Evolutionary conservation across 2,888 invertebrate genomes (phyloP), one percentile per base, ranked within the genome.

Genomic region (Drosophila paramelanica): DNA sequence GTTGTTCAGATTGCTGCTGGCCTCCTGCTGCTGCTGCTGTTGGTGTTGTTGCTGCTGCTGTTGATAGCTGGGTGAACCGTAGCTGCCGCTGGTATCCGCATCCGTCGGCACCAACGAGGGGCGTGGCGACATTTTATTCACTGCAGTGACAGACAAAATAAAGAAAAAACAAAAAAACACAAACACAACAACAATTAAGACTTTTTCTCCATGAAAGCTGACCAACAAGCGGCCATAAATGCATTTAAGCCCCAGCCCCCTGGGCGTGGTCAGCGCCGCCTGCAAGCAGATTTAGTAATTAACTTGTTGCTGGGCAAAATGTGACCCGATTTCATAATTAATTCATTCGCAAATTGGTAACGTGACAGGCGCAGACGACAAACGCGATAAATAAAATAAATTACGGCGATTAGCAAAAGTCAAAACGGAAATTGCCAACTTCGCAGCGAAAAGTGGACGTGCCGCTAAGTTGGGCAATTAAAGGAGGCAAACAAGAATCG

Each of bases 61-160:
- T 39, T 81, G 90, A 55, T 90, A 88, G 75, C 88, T 83, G 73
- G 79, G 60, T n/a, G 83, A 83, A 60, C 83, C 83, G 27, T 85
- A 89, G 68, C 83, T 74, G 62, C 86, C 87, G 62, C 83, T 83
- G 52, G 82, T 88, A 55, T 92, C 92, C 56, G 93, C 80, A 60
- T 92, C 92, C 91, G 94, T 93, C 79, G 94, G 94, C 73, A 94
- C 90, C 89, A 94, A 69, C 41, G 94, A 94, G 62, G 94, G 94
- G 73, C 95, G 93, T 50, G 96, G 95, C 50, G 95, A 94, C 93
- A 96, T 94, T 93, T 96, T 96, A 73, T 94, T 95, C 74, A 96
- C 96, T 95, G 92, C 39, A 76, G 61, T 23, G 41, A 51, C 31
- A 41, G 23, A 23, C 23, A 4, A 23, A 3, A 23, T 23, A 23